Evolutionary conservation across 2,113 vertebrate genomes (phyloP), one percentile per base, ranked within the genome.

Genomic region (Meleagris gallopavo): DNA sequence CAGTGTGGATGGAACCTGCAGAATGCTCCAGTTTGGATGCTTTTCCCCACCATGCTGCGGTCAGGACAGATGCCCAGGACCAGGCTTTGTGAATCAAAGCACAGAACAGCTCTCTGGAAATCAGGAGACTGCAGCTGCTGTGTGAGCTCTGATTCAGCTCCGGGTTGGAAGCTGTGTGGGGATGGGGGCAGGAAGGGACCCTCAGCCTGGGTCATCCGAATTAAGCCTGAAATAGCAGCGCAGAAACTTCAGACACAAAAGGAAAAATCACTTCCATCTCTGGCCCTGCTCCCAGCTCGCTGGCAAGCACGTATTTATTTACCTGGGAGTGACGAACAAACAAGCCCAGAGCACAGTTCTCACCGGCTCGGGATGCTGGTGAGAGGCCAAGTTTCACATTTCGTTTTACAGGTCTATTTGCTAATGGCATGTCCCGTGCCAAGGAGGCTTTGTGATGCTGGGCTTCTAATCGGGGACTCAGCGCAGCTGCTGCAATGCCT

Each of bases 281-380:
- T 96, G 96, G 95, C 91, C 0, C 7, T 11, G 1, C 50, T 66
- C 93, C 96, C 52, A 3, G 85, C 65, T 16, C 6, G 5, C 92
- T 83, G 93, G 77, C 64, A 72, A 88, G 83, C 38, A 18, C 2
- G 3, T 93, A 36, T 92, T 97, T 95, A 89, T 96, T 96, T 96
- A 95, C 95, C 95, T 92, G 96, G 95, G 94, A 95, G 94, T 90
- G 96, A 95, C 86, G 88, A 95, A 52, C 91, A 85, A 93, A 89
- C 91, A 95, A 43, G 64, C 16, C 5, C 90, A 27, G 85, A 95
- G 95, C 75, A 58, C 74, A 40, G 81, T 72, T 97, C 92, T 93
- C 94, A 89, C 62, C 85, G 24, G 92, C 93, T 25, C 6, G 3
- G 85, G 81, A 50, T 24, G 77, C 90, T 94, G 95, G 93, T 87